Conservation (phyloP, 2,797 vertebrate genomes). For the Myotis daubentonii region DNA sequence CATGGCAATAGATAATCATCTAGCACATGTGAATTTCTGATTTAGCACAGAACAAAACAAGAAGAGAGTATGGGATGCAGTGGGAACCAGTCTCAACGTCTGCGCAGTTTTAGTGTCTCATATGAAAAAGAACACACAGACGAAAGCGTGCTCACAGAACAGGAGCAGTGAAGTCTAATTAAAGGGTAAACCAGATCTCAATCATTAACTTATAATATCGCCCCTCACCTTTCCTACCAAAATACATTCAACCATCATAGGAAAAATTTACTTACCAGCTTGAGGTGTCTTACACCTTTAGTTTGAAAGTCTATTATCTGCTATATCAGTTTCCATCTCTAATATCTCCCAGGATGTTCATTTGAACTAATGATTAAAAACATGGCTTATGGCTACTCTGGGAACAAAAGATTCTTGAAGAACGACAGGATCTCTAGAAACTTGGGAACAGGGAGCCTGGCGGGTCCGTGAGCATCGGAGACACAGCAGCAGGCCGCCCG, state of each 20-base stretch:
- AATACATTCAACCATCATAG: background rate
- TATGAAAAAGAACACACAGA: conserved; percentile 40
- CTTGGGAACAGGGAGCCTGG: background rate
- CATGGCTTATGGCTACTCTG: background rate
- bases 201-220: background rate
- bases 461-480: background rate
- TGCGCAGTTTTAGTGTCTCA: background rate
- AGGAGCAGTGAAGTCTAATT: background rate
- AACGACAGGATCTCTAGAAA: background rate
- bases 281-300: background rate
- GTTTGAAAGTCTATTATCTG: conserved; percentile 7
- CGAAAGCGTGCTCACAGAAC: background rate
- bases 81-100: conserved; percentile 45
- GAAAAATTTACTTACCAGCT: background rate
- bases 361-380: conserved; percentile 29
- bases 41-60: conserved; percentile 53
- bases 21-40: conserved; percentile 68
- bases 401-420: background rate
- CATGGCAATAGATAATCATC: conserved; percentile 73
- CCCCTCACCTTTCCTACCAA: background rate
- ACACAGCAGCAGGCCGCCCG: background rate
- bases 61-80: background rate
- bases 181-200: background rate
- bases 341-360: background rate
- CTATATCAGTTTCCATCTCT: background rate